phyloP scores from a whole-genome alignment of 2,113 vertebrate genomes.

The Tachysurus fulvidraco region DNA sequence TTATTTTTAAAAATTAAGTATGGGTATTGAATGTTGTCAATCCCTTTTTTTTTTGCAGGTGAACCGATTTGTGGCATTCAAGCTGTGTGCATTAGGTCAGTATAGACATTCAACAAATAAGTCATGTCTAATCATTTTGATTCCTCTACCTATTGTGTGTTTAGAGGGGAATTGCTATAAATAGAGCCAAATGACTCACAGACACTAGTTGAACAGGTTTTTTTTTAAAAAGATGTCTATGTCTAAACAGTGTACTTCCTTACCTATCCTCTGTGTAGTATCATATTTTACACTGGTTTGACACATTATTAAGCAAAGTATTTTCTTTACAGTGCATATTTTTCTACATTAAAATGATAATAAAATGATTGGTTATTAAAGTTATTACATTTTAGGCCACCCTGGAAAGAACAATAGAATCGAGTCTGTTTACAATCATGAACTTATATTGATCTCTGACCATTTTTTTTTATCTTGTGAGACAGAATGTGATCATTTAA shows the following conservation, averaged over 20 bases:
- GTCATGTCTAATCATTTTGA: background rate
- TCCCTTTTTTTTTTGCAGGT: slow-evolving; percentile 68
- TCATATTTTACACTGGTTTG: background rate
- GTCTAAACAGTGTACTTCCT: background rate
- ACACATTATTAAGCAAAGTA: background rate
- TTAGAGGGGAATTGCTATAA: background rate
- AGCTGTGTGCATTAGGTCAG: slow-evolving; percentile 84
- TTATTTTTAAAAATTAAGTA: too few relatives aligned
- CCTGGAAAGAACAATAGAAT: background rate
- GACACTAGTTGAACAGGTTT: slow-evolving; percentile 25
- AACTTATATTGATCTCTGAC: background rate
- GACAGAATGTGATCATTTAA: background rate
- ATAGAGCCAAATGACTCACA: background rate
- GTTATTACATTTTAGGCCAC: background rate
- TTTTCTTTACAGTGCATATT: background rate
- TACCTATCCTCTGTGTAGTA: background rate
- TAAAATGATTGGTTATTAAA: background rate
- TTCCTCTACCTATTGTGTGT: background rate
- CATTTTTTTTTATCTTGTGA: background rate
- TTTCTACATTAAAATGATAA: background rate
- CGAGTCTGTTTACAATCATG: background rate
- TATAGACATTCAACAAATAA: background rate
- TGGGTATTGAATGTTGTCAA: background rate
- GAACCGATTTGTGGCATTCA: slow-evolving; percentile 80
- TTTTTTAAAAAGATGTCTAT: background rate